These are phyloP conservation scores for Rhea americana DNA, from an alignment of 2,113 vertebrate species.

Conservation along the genomic window DNA sequence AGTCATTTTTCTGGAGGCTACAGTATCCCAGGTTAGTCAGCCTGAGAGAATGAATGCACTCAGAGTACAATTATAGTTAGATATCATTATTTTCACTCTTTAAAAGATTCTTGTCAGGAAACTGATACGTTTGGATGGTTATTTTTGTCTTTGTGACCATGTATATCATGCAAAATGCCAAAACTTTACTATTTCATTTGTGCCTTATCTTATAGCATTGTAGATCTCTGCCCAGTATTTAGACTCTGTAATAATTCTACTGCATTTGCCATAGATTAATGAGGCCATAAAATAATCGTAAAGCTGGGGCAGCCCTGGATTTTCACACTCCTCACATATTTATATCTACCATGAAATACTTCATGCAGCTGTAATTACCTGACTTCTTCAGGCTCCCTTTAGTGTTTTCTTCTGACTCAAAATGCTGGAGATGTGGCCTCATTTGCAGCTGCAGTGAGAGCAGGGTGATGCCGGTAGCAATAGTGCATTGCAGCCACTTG, in stretches of 20 bases:
- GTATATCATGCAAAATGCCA: not conserved
- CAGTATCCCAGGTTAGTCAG: conserved; percentile 8
- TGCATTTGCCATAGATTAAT: conserved; percentile 47
- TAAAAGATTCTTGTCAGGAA: not conserved
- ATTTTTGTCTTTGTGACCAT: not conserved
- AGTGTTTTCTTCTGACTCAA: not conserved
- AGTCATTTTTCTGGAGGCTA: conserved; percentile 48
- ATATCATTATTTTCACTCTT: not conserved
- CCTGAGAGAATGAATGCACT: conserved; percentile 19
- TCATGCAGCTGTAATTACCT: conserved; percentile 40
- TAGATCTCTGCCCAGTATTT: conserved; percentile 14
- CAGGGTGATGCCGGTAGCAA: not conserved
- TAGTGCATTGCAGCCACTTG: rapidly evolving
- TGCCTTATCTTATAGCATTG: not conserved
- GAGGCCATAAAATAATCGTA: conserved; percentile 51
- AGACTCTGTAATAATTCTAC: conserved; percentile 21
- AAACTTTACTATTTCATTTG: conserved; percentile 42
- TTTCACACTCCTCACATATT: conserved; percentile 3
- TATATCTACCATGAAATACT: conserved; percentile 22
- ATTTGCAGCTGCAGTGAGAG: not conserved
- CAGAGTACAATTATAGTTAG: conserved; percentile 40
- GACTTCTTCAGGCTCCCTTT: conserved; percentile 18
- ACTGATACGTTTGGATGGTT: conserved; percentile 10
- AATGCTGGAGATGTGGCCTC: not conserved
- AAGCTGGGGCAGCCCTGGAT: conserved; percentile 25